Percentiles rank a stretch among this genome's conserved stretches.
These are phyloP conservation scores for Popillia japonica DNA, from an alignment of 1,140 invertebrate genomes.

Conservation along the genomic window DNA sequence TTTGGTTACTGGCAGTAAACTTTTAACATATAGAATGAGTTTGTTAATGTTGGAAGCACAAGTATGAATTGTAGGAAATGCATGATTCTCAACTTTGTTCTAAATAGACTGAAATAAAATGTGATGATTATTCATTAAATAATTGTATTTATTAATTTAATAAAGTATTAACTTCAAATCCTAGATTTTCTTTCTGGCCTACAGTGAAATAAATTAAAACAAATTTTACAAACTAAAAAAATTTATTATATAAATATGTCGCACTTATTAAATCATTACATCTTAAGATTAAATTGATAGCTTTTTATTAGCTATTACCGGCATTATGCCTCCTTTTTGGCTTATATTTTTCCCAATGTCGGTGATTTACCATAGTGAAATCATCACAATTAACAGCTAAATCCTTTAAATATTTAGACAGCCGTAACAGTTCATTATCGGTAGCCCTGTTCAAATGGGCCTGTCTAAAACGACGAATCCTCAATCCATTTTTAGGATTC, in stretches of 20 bases:
- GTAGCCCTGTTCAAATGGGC: constrained; percentile 87
- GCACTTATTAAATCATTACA: neutral
- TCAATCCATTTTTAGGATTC: constrained; percentile 94
- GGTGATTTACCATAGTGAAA: constrained; percentile 86
- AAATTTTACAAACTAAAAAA: constrained; percentile 1
- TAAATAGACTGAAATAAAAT: constrained; percentile 16
- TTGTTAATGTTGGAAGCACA: neutral
- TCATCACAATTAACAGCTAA: constrained; percentile 85
- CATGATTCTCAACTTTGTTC: neutral
- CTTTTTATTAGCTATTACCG: neutral
- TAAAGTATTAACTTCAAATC: neutral
- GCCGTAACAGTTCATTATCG: constrained; percentile 84
- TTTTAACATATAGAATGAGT: neutral
- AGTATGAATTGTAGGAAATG: neutral
- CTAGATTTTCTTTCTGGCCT: neutral
- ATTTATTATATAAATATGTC: neutral
- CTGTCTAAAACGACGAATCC: constrained; percentile 89
- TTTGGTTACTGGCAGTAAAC: neutral
- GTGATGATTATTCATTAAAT: neutral
- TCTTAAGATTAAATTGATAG: neutral
- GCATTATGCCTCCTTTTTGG: constrained; percentile 57
- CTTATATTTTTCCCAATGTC: constrained; percentile 89
- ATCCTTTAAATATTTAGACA: constrained; percentile 85
- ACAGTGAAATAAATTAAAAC: too few species aligned
- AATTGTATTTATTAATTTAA: neutral